Percentiles rank a stretch among this genome's conserved stretches.
Evolutionary conservation across 2,797 vertebrate species (phyloP).

Genomic region (Todus mexicanus): DNA sequence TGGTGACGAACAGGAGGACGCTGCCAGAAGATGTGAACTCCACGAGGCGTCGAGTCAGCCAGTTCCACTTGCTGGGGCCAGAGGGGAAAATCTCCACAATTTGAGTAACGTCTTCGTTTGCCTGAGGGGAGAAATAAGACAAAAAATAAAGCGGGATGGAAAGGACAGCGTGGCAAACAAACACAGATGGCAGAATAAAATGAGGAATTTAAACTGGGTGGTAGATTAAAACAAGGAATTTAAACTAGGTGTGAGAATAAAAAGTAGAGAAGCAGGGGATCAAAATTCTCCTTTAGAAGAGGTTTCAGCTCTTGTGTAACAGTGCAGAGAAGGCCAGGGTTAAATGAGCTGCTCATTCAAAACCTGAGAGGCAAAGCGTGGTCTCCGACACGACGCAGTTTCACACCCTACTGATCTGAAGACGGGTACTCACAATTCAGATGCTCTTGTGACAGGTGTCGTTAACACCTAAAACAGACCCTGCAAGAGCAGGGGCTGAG

Average conservation of each 20-base stretch:
- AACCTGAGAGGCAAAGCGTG: neutral
- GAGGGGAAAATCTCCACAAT: conserved; percentile 89
- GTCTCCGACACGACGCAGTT: neutral
- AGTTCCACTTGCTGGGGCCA: conserved; percentile 91
- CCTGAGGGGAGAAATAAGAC: conserved; percentile 71
- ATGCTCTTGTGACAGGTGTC: neutral
- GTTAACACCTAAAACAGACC: neutral
- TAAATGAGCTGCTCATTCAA: neutral
- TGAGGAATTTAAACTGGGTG: neutral
- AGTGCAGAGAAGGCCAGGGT: neutral
- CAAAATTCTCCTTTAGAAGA: neutral
- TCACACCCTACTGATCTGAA: neutral
- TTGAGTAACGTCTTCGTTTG: conserved; percentile 97
- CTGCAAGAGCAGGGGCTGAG: neutral
- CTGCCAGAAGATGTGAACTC: conserved; percentile 96
- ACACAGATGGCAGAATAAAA: neutral
- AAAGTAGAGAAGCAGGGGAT: neutral
- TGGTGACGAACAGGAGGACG: conserved; percentile 96
- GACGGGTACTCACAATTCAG: neutral
- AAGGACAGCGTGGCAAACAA: neutral
- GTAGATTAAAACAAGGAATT: neutral
- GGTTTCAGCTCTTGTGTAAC: neutral
- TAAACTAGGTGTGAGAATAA: neutral
- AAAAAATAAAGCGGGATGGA: neutral
- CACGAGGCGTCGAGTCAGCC: conserved; percentile 91